phyloP scores from a whole-genome alignment of 2,888 invertebrate genomes.

The Euproctis similis region DNA sequence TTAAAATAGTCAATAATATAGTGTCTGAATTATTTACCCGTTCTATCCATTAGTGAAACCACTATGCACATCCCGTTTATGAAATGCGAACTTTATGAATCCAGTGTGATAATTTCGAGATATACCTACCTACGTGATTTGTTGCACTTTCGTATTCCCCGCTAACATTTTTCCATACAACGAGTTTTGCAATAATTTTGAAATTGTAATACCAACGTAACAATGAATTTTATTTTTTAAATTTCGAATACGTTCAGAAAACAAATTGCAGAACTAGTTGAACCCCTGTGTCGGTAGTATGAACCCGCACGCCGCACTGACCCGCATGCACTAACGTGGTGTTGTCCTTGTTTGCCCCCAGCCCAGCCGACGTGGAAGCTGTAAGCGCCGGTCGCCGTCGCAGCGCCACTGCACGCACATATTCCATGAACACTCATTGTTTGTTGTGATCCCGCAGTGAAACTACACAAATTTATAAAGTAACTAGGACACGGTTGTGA shows the following conservation, averaged over 20 bases:
- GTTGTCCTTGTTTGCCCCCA: slow-evolving; percentile 61
- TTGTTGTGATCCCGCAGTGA: slow-evolving; percentile 76
- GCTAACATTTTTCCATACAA: slow-evolving; percentile 38
- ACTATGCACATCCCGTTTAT: slow-evolving; percentile 15
- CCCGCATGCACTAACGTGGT: slow-evolving; percentile 68
- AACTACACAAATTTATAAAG: slow-evolving; percentile 66
- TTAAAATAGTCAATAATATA: slow-evolving; percentile 62
- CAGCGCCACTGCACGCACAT: slow-evolving; percentile 66
- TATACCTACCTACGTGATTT: slow-evolving; percentile 20
- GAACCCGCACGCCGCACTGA: no score
- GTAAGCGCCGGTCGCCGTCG: slow-evolving; percentile 60
- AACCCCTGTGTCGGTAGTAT: no score
- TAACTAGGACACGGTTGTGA: slow-evolving; percentile 70
- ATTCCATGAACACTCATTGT: slow-evolving; percentile 75
- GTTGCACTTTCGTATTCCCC: slow-evolving; percentile 29
- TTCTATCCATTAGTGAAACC: slow-evolving; percentile 27
- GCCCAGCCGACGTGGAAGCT: slow-evolving; percentile 69
- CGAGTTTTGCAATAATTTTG: slow-evolving; percentile 66
- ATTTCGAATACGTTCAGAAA: no score
- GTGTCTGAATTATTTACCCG: slow-evolving; percentile 44
- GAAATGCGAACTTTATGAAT: slow-evolving; percentile 5
- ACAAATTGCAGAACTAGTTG: no score
- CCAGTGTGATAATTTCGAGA: slow-evolving; percentile 11
- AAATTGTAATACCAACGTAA: no score
- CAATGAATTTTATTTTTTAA: no score